A percentile compares a stretch with the other conserved stretches of the same genome.
Conservation (phyloP, 2,888 invertebrate genomes). For the Chaitophorus viminalis region DNA sequence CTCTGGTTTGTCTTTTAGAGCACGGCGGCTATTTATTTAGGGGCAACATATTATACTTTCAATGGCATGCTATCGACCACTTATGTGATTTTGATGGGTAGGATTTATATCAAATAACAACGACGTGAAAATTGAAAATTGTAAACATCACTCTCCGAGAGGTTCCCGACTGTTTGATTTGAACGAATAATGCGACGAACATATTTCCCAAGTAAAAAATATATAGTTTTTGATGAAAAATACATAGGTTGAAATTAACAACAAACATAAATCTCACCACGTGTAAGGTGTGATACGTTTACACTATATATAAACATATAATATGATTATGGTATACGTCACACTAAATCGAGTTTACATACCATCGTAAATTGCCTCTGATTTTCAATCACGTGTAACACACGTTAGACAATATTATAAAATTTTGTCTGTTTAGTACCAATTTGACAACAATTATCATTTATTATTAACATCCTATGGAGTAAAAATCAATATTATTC, state of each 20-base stretch:
- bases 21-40: neutral
- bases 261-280: neutral
- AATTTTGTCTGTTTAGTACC: neutral
- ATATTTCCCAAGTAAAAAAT: neutral
- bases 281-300: neutral
- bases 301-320: neutral
- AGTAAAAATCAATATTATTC: neutral
- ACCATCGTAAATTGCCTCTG: neutral
- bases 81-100: neutral
- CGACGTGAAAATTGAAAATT: neutral
- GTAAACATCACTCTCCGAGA: neutral
- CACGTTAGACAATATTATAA: neutral
- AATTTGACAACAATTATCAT: neutral
- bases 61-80: neutral
- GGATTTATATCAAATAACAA: conserved; percentile 21
- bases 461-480: neutral
- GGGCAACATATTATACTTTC: neutral
- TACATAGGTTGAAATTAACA: neutral
- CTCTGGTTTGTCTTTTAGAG: neutral
- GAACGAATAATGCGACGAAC: neutral
- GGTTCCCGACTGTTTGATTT: neutral
- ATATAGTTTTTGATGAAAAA: neutral
- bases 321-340: neutral
- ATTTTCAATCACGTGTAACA: neutral
- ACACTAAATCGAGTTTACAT: neutral